These are phyloP conservation scores for Syrista parreyssii DNA, from an alignment of 2,888 invertebrate genomes.

Conservation along the genomic window DNA sequence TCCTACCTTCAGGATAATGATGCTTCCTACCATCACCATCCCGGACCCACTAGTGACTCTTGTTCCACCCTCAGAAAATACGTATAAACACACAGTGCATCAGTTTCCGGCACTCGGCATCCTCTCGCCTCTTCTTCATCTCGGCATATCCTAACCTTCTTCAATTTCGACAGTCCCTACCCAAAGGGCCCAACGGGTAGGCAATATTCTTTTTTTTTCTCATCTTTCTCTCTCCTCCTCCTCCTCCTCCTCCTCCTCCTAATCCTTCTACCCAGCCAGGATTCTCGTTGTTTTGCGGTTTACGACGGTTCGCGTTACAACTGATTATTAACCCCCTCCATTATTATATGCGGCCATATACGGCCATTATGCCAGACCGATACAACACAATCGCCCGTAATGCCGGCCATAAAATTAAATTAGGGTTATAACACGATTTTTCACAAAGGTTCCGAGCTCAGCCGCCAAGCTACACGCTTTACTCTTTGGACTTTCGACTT, in stretches of 20 bases:
- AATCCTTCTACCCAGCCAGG: conserved; percentile 22
- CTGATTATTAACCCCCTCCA: conserved; percentile 63
- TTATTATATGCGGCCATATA: conserved; percentile 53
- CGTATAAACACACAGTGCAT: conserved; percentile 1
- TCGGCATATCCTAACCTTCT: neutral
- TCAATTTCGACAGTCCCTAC: neutral
- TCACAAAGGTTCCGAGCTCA: conserved; percentile 59
- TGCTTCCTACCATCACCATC: too few species aligned
- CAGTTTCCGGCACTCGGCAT: conserved; percentile 18
- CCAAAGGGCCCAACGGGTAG: neutral
- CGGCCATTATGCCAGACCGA: conserved; percentile 48
- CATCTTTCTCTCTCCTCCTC: conserved; percentile 16
- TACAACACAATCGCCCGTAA: conserved; percentile 50
- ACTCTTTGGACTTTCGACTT: neutral
- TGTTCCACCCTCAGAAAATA: neutral
- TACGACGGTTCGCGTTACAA: conserved; percentile 65
- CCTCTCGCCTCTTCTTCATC: conserved; percentile 12
- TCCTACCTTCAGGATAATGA: too few species aligned
- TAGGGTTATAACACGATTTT: conserved; percentile 67
- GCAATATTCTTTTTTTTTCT: neutral
- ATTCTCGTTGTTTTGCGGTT: conserved; percentile 62
- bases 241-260: conserved; percentile 17
- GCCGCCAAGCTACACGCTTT: conserved; percentile 11
- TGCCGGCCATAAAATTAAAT: conserved; percentile 66
- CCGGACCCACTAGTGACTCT: neutral